Evolutionary conservation across 2,797 vertebrate species (phyloP).

Genomic region (Chelon labrosus): DNA sequence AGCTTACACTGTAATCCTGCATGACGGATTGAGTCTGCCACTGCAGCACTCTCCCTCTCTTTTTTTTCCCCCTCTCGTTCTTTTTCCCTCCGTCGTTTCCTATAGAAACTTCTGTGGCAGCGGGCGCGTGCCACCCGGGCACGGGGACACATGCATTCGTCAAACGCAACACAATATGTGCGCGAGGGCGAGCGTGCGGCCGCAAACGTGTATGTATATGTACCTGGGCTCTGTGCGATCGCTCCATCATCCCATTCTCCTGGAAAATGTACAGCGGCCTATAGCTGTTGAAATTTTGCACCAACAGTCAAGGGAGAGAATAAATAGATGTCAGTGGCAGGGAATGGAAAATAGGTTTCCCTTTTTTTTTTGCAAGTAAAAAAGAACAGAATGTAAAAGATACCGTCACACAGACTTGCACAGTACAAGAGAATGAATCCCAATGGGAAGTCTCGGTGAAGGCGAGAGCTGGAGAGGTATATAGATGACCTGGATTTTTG

Average conservation of each 20-base stretch:
- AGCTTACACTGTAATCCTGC: conserved; percentile 85
- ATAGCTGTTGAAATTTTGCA: conserved; percentile 53
- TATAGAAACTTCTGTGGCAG: conserved; percentile 62
- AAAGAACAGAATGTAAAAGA: conserved; percentile 70
- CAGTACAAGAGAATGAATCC: conserved; percentile 69
- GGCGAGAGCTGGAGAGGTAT: conserved; percentile 51
- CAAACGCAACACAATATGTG: conserved; percentile 15
- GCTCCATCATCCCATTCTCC: conserved; percentile 10
- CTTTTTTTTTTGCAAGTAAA: conserved; percentile 42
- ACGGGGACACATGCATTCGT: conserved; percentile 42
- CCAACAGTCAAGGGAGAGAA: conserved; percentile 58
- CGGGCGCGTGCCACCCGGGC: conserved; percentile 14
- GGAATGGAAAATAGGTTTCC: conserved; percentile 69
- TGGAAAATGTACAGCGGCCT: conserved; percentile 41
- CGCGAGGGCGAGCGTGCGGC: neutral
- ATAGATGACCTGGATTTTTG: conserved; percentile 77
- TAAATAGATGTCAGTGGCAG: conserved; percentile 70
- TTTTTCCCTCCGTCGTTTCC: conserved; percentile 50
- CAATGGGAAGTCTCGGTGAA: conserved; percentile 62
- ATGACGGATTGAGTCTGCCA: conserved; percentile 84
- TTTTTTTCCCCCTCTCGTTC: conserved; percentile 28
- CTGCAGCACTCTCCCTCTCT: conserved; percentile 69
- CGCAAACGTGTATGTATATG: neutral
- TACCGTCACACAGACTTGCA: conserved; percentile 57
- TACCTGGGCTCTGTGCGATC: conserved; percentile 10